Conservation (phyloP, 2,888 invertebrate species). For the Cordilura impudica region DNA sequence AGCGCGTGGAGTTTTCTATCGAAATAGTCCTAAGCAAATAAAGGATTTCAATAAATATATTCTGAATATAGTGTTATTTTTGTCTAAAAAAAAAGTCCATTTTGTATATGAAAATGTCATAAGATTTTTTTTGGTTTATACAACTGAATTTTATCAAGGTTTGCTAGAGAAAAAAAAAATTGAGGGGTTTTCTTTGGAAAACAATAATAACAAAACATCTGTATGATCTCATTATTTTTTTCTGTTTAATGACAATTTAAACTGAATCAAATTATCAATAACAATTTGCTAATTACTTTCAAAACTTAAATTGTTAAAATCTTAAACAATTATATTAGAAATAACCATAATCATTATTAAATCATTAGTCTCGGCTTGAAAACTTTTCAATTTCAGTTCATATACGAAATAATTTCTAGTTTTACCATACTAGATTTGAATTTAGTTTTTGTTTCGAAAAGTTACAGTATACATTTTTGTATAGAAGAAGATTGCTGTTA, state of each 20-base stretch:
- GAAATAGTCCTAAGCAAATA: too few relatives aligned
- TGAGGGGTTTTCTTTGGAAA: too few relatives aligned
- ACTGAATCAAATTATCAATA: neutral
- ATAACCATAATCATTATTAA: slow-evolving; percentile 22
- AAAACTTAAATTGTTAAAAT: neutral
- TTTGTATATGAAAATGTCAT: too few relatives aligned
- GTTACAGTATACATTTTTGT: neutral
- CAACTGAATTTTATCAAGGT: too few relatives aligned
- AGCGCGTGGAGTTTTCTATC: too few relatives aligned
- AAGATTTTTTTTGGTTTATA: too few relatives aligned
- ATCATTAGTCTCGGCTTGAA: slow-evolving; percentile 23
- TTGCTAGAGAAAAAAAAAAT: too few relatives aligned
- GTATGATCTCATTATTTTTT: too few relatives aligned
- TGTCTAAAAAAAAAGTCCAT: too few relatives aligned
- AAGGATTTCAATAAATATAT: too few relatives aligned
- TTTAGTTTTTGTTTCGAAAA: neutral
- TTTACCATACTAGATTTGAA: neutral
- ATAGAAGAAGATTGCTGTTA: slow-evolving; percentile 5
- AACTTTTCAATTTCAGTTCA: slow-evolving; percentile 1
- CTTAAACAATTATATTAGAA: slow-evolving; percentile 2
- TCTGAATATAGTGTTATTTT: too few relatives aligned
- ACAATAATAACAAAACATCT: too few relatives aligned
- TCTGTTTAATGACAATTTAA: neutral
- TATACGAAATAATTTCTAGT: neutral
- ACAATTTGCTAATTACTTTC: neutral